Evolutionary conservation across 2,797 vertebrate genomes (phyloP), one percentile per base, ranked within the genome.

Genomic region (Rhinogobio ventralis): DNA sequence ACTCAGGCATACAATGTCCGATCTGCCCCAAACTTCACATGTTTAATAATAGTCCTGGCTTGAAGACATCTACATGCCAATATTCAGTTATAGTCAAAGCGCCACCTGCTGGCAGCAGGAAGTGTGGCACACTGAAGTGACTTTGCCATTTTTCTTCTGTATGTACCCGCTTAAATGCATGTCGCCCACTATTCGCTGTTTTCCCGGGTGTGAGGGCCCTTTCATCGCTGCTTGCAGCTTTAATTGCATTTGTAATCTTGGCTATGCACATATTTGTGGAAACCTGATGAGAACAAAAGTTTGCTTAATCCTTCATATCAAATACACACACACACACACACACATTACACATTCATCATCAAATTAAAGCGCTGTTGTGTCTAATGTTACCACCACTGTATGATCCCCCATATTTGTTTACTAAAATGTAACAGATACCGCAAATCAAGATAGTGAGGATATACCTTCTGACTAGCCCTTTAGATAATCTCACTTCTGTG

Each of bases 381-480:
- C 36, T 85, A 30, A 71, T 51, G 51, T 84, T 81, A 84, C 77
- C 7, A 20, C 1, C 53, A 75, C 62, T 39, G 71, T 33, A 45
- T 49, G 82, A 72, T 74, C 55, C 36, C 75, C 68, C 45, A 45
- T 78, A 74, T 87, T 82, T 85, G 71, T 83, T 85, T 85, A 78
- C 83, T 60, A 62, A 53, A 73, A 72, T 62, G 83, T 72, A 87
- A 74, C 30, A 49, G 74, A 85, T 49, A 85, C 60, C 11, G 53
- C 30, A 78, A 85, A 72, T 82, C 62, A 84, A 84, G 81, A 81
- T 79, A 81, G 79, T 4, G 49, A 85, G 60, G 55, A 72, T 64
- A 84, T 39, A 72, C 53, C 67, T 60, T 62, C 83, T 85, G 23
- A 49, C 13, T 39, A 62, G 60, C 39, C 13, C 23, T 14, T 49